Conservation (phyloP, 2,888 invertebrate species). For the Melangyna quadrimaculata region DNA sequence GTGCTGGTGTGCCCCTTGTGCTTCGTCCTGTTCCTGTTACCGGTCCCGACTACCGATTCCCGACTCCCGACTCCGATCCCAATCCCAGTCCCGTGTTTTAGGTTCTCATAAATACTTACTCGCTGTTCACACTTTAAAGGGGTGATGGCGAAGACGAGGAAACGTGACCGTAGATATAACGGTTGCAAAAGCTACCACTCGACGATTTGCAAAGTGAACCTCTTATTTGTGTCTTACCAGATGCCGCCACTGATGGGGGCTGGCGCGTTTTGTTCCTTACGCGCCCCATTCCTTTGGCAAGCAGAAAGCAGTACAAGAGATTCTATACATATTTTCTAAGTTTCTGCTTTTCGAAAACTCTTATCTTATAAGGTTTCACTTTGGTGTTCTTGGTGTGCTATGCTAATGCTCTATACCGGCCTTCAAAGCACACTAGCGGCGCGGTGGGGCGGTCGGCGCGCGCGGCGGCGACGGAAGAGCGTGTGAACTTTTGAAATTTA, state of each 20-base stretch:
- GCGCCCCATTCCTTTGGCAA: constrained; percentile 10
- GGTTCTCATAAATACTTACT: constrained; percentile 35
- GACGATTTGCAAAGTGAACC: constrained; percentile 70
- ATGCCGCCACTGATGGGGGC: constrained; percentile 56
- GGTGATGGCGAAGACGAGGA: neutral
- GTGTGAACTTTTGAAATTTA: constrained; percentile 48
- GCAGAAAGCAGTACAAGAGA: neutral
- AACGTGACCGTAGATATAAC: constrained; percentile 30
- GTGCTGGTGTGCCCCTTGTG: constrained; percentile 34
- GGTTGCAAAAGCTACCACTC: constrained; percentile 56
- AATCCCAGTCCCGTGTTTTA: constrained; percentile 1
- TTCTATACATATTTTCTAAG: neutral
- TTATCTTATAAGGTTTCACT: neutral
- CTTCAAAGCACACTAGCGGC: neutral
- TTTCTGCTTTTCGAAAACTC: constrained; percentile 30
- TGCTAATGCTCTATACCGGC: neutral
- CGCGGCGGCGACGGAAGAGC: neutral
- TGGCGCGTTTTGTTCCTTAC: constrained; percentile 16
- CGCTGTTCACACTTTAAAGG: constrained; percentile 48
- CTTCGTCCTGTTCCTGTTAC: constrained; percentile 13
- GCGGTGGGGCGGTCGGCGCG: too few species aligned
- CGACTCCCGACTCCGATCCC: neutral
- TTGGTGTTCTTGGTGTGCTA: neutral
- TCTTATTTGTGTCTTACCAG: constrained; percentile 68
- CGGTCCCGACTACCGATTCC: constrained; percentile 7